phyloP scores from a whole-genome alignment of 2,113 vertebrate genomes.

The Caranx melampygus region DNA sequence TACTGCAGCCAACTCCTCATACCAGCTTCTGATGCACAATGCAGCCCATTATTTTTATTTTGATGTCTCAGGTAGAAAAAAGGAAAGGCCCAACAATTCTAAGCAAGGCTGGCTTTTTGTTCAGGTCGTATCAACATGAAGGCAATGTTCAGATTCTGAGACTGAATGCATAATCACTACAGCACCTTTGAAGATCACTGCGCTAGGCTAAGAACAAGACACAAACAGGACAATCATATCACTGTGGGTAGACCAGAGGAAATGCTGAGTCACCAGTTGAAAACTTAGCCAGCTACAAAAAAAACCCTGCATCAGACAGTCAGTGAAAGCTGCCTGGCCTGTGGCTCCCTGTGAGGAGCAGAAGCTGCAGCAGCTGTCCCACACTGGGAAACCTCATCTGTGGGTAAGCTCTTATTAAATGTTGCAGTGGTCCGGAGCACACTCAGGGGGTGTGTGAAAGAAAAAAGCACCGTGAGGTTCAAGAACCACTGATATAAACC shows the following conservation, averaged over 20 bases:
- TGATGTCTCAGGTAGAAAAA: neutral
- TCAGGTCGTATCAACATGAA: neutral
- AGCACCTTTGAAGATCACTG: neutral
- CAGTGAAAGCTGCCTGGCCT: constrained; percentile 34
- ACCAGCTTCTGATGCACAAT: neutral
- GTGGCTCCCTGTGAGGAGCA: neutral
- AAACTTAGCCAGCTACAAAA: constrained; percentile 25
- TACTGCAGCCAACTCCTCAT: constrained; percentile 14
- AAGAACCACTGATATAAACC: neutral
- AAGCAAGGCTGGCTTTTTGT: neutral
- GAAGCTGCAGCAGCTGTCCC: neutral
- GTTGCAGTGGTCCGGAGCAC: neutral
- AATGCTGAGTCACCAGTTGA: constrained; percentile 35
- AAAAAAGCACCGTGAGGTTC: neutral
- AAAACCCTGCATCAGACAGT: constrained; percentile 19
- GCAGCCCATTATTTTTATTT: constrained; percentile 18
- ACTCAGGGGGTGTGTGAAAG: neutral
- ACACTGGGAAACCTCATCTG: constrained; percentile 18
- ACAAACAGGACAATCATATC: neutral
- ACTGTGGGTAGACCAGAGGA: neutral
- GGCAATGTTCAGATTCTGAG: neutral
- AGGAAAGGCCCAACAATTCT: neutral
- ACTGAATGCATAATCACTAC: neutral
- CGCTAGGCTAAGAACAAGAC: neutral
- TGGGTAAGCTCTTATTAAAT: constrained; percentile 1